Percentiles rank a stretch among this genome's conserved stretches.
phyloP scores from a whole-genome alignment of 2,888 invertebrate genomes.

The Erannis defoliaria region DNA sequence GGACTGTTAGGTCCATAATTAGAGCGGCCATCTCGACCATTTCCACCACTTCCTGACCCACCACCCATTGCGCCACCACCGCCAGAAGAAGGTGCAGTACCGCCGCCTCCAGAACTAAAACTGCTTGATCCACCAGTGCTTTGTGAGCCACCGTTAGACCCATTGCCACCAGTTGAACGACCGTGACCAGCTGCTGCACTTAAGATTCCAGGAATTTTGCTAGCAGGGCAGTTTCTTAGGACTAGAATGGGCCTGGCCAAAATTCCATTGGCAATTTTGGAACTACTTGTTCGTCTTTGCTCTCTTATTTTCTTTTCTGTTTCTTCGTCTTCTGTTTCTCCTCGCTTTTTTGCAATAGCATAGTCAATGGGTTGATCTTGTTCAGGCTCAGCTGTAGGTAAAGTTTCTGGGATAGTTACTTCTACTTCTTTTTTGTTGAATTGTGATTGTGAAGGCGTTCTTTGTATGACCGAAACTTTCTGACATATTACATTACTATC shows the following conservation, averaged over 20 bases:
- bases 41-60: conserved; percentile 92
- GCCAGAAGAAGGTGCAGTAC: conserved; percentile 86
- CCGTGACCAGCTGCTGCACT: conserved; percentile 94
- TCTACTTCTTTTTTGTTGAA: conserved; percentile 82
- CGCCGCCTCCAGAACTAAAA: conserved; percentile 85
- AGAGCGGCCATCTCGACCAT: conserved; percentile 93
- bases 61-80: conserved; percentile 88
- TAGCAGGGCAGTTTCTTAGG: conserved; percentile 84
- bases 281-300: conserved; percentile 89
- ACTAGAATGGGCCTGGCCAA: conserved; percentile 84
- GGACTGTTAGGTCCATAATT: conserved; percentile 96
- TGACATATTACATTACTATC: conserved; percentile 90
- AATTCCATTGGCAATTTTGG: conserved; percentile 88
- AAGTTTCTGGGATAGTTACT: conserved; percentile 81
- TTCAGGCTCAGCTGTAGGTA: conserved; percentile 88
- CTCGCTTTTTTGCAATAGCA: conserved; percentile 93
- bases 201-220: conserved; percentile 88
- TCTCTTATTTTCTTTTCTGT: conserved; percentile 90
- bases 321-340: conserved; percentile 89
- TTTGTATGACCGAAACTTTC: conserved; percentile 93
- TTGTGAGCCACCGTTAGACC: conserved; percentile 84
- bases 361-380: conserved; percentile 96
- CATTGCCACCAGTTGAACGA: conserved; percentile 87
- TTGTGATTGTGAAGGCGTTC: conserved; percentile 89
- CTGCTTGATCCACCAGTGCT: conserved; percentile 81